These are phyloP conservation scores for Agrotis puta DNA, from an alignment of 2,888 invertebrate genomes.

Conservation along the genomic window DNA sequence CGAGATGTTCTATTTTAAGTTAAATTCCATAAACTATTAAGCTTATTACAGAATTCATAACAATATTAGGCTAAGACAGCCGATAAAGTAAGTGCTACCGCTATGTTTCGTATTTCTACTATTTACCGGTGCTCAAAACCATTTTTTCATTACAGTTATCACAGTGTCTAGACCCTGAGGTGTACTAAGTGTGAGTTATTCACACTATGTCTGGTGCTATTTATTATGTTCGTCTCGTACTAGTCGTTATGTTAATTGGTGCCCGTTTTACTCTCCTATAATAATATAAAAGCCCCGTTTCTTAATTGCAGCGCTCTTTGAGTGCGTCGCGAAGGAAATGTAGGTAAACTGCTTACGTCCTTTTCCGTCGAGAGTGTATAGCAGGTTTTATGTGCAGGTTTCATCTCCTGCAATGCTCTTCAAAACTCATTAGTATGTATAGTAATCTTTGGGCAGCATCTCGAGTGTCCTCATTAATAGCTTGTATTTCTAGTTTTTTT, in stretches of 20 bases:
- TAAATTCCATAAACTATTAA: not conserved
- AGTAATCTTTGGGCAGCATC: not conserved
- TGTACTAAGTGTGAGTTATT: not conserved
- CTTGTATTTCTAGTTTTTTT: not conserved
- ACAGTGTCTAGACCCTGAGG: not conserved
- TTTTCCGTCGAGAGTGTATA: conserved; percentile 30
- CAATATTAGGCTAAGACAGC: not conserved
- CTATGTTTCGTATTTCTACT: not conserved
- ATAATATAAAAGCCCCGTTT: conserved; percentile 48
- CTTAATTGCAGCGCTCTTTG: conserved; percentile 51
- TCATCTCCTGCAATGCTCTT: conserved; percentile 3
- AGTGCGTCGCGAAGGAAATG: conserved; percentile 47
- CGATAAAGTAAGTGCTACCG: too few relatives aligned
- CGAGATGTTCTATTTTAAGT: too few relatives aligned
- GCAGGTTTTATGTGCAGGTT: conserved; percentile 23
- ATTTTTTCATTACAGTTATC: not conserved
- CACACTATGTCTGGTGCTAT: conserved; percentile 5
- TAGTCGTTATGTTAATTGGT: conserved; percentile 40
- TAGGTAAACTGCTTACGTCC: conserved; percentile 44
- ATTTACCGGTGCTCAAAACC: too few relatives aligned
- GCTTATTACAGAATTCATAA: not conserved
- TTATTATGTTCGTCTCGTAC: conserved; percentile 21
- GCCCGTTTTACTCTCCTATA: conserved; percentile 14
- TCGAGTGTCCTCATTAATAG: not conserved
- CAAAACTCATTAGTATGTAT: not conserved